These are phyloP conservation scores for Antitype chi DNA, from an alignment of 2,888 invertebrate species.

Conservation along the genomic window DNA sequence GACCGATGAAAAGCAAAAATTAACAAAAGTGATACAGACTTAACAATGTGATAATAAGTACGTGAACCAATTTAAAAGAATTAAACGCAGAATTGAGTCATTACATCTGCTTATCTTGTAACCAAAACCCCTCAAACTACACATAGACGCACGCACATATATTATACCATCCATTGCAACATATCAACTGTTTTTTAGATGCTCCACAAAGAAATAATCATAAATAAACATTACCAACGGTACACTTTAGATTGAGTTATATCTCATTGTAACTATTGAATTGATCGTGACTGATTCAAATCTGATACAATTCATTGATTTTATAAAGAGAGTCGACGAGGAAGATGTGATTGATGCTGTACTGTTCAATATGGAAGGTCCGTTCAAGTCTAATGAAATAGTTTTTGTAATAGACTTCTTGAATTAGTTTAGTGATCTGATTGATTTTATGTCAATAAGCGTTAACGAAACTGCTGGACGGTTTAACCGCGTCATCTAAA, in stretches of 20 bases:
- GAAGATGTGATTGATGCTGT: slow-evolving; percentile 76
- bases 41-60: slow-evolving; percentile 13
- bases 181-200: slow-evolving; percentile 55
- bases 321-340: slow-evolving; percentile 72
- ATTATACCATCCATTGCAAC: slow-evolving; percentile 56
- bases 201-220: slow-evolving; percentile 66
- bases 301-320: slow-evolving; percentile 81
- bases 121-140: slow-evolving; percentile 40
- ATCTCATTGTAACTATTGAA: slow-evolving; percentile 76
- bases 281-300: slow-evolving; percentile 79
- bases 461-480: slow-evolving; percentile 17
- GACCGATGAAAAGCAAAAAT: slow-evolving; percentile 27
- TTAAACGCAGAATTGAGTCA: slow-evolving; percentile 48
- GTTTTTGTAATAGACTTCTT: slow-evolving; percentile 57
- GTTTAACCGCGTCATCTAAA: not conserved
- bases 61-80: slow-evolving; percentile 35
- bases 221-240: slow-evolving; percentile 79
- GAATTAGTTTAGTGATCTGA: slow-evolving; percentile 49
- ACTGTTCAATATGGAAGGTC: slow-evolving; percentile 64
- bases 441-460: slow-evolving; percentile 45
- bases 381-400: slow-evolving; percentile 60
- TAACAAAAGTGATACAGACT: slow-evolving; percentile 8
- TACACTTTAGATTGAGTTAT: slow-evolving; percentile 84
- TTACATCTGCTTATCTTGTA: slow-evolving; percentile 43
- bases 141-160: slow-evolving; percentile 49